Base-by-base conservation (phyloP, 2,113 vertebrate species). In the Dunckerocampus dactyliophorus region DNA sequence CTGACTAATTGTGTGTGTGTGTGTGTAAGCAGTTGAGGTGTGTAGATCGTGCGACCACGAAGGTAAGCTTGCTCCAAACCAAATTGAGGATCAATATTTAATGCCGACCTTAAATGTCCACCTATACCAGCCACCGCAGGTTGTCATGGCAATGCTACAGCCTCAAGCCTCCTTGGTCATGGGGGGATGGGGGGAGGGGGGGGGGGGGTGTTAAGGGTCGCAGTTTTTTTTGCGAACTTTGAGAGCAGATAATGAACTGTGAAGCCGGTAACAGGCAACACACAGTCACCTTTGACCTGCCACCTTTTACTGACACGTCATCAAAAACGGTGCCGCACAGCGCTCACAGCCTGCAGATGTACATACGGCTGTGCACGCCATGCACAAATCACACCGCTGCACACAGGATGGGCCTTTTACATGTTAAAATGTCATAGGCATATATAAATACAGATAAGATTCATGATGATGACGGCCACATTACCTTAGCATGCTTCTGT, bases 181-280 rank as follows among this genome's bases (percentile, higher is more conserved):
- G 9, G 61, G 76, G 74, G n/a, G n/a, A n/a, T 28, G 24, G 24
- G 24, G 74, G n/a, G n/a, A n/a, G 2, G 24, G 24, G 24, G n/a
- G n/a, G n/a, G n/a, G n/a, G n/a, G n/a, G n/a, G n/a, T n/a, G n/a
- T 76, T 72, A 74, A 22, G 22, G 81, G 82, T 85, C 69, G 77
- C 53, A 53, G 73, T 73, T 80, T 47, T 73, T 57, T 65, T 65
- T 49, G 50, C 53, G 51, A 49, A 70, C 53, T 66, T 49, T 59
- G 55, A 55, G 64, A 73, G 69, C 21, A 22, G 65, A 73, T 81
- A 81, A 84, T 77, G 66, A 85, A 77, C 65, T 69, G 56, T 34
- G 48, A 61, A 83, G 47, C 54, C 65, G 45, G 71, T 76, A 81
- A 82, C 62, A 70, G 72, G 76, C 55, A 72, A 69, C 65, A 66